A percentile compares a stretch with the other conserved stretches of the same genome.
Conservation (phyloP, 2,797 vertebrate genomes). For the Oreortyx pictus region DNA sequence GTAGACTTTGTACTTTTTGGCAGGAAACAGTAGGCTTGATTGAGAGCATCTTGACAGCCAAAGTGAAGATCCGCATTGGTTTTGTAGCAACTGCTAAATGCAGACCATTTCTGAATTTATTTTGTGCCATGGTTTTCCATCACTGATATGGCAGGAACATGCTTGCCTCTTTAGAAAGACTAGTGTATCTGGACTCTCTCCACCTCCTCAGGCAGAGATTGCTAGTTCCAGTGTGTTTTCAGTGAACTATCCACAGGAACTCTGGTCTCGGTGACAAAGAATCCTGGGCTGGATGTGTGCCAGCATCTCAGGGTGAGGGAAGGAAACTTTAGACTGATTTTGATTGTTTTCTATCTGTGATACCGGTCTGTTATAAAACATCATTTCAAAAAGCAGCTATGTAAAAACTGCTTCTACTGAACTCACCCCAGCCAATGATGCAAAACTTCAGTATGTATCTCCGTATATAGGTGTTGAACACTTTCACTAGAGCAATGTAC, state of each 20-base stretch:
- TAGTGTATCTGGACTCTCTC: not conserved
- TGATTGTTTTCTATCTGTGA: not conserved
- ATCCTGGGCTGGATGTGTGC: not conserved
- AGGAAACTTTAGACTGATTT: not conserved
- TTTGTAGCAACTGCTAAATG: not conserved
- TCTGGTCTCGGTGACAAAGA: not conserved
- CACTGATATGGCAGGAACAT: accelerated
- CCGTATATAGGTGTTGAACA: constrained; percentile 97
- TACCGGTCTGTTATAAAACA: not conserved
- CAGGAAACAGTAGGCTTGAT: not conserved
- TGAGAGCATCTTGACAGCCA: not conserved
- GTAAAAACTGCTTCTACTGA: not conserved
- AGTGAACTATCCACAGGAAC: not conserved
- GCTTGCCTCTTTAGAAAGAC: not conserved
- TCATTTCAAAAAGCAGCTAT: not conserved
- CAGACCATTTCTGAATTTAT: not conserved
- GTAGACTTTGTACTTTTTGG: not conserved
- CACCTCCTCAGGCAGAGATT: not conserved
- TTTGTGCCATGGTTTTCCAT: not conserved
- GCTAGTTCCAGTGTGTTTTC: not conserved
- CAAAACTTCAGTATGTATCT: constrained; percentile 98
- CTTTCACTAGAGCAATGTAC: constrained; percentile 98
- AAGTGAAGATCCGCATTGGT: not conserved
- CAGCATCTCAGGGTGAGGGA: accelerated
- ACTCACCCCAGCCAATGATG: constrained; percentile 96